Evolutionary conservation across 2,797 vertebrate species (phyloP).

Genomic region (Paramormyrops hopkinsi): DNA sequence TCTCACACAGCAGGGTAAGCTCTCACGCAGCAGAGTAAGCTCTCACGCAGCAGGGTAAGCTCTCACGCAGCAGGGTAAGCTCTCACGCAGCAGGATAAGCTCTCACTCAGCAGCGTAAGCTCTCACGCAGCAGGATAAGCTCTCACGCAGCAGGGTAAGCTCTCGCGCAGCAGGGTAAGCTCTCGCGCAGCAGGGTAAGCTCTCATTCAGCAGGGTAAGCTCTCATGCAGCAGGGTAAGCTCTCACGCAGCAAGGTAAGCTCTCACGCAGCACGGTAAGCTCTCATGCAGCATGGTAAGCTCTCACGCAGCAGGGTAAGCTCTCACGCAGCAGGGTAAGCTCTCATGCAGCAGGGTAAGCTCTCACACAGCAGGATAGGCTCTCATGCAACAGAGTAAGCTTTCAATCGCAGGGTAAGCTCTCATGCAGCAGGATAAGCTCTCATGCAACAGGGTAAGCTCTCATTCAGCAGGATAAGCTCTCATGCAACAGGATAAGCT

Average conservation of each 20-base stretch:
- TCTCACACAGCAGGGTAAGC: background rate
- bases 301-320: background rate
- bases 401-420: background rate
- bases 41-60: background rate
- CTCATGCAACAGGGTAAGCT: slow-evolving; percentile 48
- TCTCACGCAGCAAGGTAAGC: background rate
- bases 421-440: background rate
- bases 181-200: background rate
- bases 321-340: no score
- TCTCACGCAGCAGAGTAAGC: background rate
- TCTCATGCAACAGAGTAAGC: background rate
- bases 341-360: fast-evolving
- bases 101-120: background rate
- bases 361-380: background rate
- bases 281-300: background rate
- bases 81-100: background rate
- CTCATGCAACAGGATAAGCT: background rate
- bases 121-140: no score
- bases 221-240: background rate
- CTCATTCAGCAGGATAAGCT: background rate
- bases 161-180: background rate
- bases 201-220: background rate
- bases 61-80: background rate
- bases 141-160: background rate
- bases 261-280: background rate